Evolutionary conservation across 2,113 vertebrate species (phyloP).

Genomic region (Myrmecobius fasciatus): DNA sequence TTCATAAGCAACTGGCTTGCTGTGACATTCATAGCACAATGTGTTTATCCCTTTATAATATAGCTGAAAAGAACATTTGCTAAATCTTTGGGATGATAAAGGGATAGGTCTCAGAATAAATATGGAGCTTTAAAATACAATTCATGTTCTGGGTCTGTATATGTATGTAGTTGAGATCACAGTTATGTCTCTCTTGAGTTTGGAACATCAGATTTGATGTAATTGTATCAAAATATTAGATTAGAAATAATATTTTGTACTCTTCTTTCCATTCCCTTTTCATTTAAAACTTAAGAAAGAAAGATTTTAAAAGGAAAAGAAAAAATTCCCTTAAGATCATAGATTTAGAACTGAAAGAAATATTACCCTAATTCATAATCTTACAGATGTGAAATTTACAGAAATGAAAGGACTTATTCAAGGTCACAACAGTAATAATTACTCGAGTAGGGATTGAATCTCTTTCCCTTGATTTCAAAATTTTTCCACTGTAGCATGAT

Average conservation of each 20-base stretch:
- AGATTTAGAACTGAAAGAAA: not conserved
- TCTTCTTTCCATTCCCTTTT: not conserved
- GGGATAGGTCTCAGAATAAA: not conserved
- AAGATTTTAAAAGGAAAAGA: not conserved
- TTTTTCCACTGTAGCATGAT: not conserved
- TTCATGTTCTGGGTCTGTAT: not conserved
- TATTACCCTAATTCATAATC: not conserved
- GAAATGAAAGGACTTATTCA: not conserved
- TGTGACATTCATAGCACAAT: not conserved
- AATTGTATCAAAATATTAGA: not conserved
- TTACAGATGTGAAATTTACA: not conserved
- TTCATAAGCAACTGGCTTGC: not conserved
- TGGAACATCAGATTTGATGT: not conserved
- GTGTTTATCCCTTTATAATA: not conserved
- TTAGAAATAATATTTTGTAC: not conserved
- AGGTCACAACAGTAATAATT: not conserved
- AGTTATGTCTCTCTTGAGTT: not conserved
- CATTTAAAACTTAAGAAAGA: too few species aligned
- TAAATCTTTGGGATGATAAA: not conserved
- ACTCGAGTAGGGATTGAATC: not conserved
- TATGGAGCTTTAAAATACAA: not conserved
- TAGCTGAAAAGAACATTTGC: not conserved
- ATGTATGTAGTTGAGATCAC: not conserved
- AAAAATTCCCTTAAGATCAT: not conserved
- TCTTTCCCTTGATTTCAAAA: not conserved